These are phyloP conservation scores for Euwallacea fornicatus DNA, from an alignment of 1,140 invertebrate species.

Conservation along the genomic window DNA sequence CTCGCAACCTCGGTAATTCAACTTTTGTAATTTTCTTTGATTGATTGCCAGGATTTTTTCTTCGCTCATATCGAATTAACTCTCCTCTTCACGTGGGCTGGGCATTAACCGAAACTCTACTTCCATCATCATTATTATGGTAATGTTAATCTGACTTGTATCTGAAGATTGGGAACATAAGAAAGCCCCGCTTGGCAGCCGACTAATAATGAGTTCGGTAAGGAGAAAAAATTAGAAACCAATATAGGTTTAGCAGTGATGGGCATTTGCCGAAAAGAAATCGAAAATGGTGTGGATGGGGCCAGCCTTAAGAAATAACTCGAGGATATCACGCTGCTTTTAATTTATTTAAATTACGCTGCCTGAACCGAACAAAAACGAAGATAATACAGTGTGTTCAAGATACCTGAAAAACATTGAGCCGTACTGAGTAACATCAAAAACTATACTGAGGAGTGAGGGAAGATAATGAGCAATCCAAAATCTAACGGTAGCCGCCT, in stretches of 20 bases:
- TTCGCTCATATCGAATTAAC: conserved; percentile 9
- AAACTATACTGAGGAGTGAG: no score
- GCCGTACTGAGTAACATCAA: no score
- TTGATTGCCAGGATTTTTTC: conserved; percentile 5
- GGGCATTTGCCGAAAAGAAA: conserved; percentile 1
- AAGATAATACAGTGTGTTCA: no score
- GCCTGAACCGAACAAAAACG: no score
- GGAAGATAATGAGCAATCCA: no score
- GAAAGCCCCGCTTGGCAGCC: conserved; percentile 10
- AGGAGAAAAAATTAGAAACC: conserved; percentile 3
- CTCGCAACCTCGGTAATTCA: no score
- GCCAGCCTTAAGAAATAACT: no score
- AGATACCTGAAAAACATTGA: no score
- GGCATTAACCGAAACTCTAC: conserved; percentile 16
- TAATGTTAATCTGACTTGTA: conserved; percentile 23
- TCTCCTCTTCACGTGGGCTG: conserved; percentile 4
- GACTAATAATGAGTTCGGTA: not conserved
- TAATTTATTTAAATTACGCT: no score
- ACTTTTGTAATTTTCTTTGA: no score
- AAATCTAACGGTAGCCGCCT: no score
- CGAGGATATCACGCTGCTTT: no score
- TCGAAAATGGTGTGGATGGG: not conserved
- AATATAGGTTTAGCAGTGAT: not conserved
- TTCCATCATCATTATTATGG: conserved; percentile 13
- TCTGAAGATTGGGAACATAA: conserved; percentile 14